Conservation (phyloP, 2,113 vertebrate species). For the Otocyon megalotis region DNA sequence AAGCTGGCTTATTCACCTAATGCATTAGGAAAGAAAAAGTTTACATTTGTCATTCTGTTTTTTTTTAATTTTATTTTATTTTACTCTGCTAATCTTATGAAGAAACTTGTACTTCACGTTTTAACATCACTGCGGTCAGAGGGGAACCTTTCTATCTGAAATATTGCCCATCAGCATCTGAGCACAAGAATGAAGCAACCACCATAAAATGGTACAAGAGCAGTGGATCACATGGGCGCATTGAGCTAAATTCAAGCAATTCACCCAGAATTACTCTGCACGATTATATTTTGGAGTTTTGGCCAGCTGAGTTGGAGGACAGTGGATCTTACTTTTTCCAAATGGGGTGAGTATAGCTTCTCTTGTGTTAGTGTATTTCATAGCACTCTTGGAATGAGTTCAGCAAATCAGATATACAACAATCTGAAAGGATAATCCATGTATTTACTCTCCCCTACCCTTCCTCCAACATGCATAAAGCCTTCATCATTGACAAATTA, state of each 20-base stretch:
- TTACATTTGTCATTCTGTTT: not conserved
- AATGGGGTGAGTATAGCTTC: constrained; percentile 82
- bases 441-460: not conserved
- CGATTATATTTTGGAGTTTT: constrained; percentile 85
- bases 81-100: constrained; percentile 7
- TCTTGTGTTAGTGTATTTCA: not conserved
- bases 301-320: constrained; percentile 86
- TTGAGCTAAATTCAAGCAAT: constrained; percentile 43
- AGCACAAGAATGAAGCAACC: not conserved
- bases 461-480: not conserved
- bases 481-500: not conserved
- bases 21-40: not conserved
- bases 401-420: not conserved
- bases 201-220: constrained; percentile 82
- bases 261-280: constrained; percentile 75
- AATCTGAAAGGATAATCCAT: not conserved
- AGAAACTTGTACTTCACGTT: constrained; percentile 79
- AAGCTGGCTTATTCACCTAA: not conserved
- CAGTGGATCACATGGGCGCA: not conserved
- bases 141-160: constrained; percentile 86
- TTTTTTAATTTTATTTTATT: not conserved
- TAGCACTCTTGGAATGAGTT: not conserved
- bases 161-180: constrained; percentile 56
- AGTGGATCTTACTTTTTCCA: constrained; percentile 83
- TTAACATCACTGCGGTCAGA: constrained; percentile 78